phyloP scores from a whole-genome alignment of 2,113 vertebrate genomes.

The Beaufortia kweichowensis region DNA sequence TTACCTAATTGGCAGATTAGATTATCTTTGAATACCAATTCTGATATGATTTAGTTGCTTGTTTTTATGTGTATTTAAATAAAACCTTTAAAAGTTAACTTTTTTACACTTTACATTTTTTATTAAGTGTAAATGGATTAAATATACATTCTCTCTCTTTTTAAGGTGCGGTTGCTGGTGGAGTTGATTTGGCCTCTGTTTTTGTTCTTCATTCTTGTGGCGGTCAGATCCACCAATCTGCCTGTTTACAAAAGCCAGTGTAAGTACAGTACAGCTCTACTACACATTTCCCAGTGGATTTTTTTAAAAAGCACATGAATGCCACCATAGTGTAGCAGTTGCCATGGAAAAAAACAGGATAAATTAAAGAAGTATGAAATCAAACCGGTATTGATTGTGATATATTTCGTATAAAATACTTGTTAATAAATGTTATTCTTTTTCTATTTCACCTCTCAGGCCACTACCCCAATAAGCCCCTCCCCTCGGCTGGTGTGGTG shows the following conservation, averaged over 20 bases:
- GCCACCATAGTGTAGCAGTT: too few relatives aligned
- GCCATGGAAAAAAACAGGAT: too few relatives aligned
- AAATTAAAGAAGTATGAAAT: not conserved
- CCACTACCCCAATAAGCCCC: conserved; percentile 97
- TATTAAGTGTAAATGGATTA: too few relatives aligned
- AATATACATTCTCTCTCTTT: conserved; percentile 36
- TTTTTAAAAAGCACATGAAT: too few relatives aligned
- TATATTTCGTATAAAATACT: not conserved
- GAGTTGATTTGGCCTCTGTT: conserved; percentile 95
- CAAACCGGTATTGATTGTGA: too few relatives aligned
- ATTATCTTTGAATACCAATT: too few relatives aligned
- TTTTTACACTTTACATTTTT: too few relatives aligned
- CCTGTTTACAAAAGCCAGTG: conserved; percentile 89
- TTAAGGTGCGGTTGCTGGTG: conserved; percentile 85
- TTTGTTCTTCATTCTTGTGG: conserved; percentile 93
- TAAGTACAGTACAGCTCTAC: conserved; percentile 75
- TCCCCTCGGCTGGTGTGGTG: conserved; percentile 94
- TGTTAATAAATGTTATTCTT: not conserved
- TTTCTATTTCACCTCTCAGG: conserved; percentile 67
- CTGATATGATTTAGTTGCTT: too few relatives aligned
- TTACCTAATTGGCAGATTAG: too few relatives aligned
- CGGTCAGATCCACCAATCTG: conserved; percentile 85
- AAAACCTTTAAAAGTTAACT: too few relatives aligned
- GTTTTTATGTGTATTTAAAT: too few relatives aligned
- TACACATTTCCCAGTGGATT: not conserved